Evolutionary conservation across 2,113 vertebrate genomes (phyloP).

Genomic region (Paracanthobrama guichenoti): DNA sequence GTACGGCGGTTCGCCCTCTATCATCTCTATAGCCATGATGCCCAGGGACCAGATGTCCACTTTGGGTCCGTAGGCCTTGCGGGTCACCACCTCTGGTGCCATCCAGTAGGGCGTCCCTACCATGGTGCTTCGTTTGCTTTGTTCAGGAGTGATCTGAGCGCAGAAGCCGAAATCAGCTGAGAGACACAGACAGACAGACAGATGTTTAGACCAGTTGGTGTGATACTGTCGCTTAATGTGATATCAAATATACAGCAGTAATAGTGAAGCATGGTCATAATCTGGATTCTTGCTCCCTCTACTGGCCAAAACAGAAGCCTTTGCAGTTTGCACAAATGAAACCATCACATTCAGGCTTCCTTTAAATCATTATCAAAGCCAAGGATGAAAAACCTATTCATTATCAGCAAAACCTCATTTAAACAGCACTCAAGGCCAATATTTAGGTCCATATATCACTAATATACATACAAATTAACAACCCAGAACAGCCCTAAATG

Average conservation of each 20-base stretch:
- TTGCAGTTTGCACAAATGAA: neutral
- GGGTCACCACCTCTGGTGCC: conserved; percentile 94
- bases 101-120: conserved; percentile 98
- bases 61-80: conserved; percentile 95
- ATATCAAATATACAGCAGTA: no score
- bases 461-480: neutral
- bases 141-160: conserved; percentile 96
- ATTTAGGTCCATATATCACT: neutral
- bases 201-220: neutral
- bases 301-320: conserved; percentile 34
- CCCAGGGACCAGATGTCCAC: conserved; percentile 98
- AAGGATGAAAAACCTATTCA: neutral
- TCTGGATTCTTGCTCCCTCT: conserved; percentile 36
- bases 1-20: conserved; percentile 95
- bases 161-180: conserved; percentile 97
- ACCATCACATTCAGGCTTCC: neutral
- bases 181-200: conserved; percentile 6
- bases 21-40: conserved; percentile 99
- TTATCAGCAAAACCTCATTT: neutral
- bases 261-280: no score
- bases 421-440: neutral
- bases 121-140: conserved; percentile 98
- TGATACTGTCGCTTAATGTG: no score
- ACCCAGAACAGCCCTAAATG: neutral
- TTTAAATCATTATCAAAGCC: neutral